These are phyloP conservation scores for Rotaria sp. DNA, from an alignment of 2,888 invertebrate species.

Conservation along the genomic window DNA sequence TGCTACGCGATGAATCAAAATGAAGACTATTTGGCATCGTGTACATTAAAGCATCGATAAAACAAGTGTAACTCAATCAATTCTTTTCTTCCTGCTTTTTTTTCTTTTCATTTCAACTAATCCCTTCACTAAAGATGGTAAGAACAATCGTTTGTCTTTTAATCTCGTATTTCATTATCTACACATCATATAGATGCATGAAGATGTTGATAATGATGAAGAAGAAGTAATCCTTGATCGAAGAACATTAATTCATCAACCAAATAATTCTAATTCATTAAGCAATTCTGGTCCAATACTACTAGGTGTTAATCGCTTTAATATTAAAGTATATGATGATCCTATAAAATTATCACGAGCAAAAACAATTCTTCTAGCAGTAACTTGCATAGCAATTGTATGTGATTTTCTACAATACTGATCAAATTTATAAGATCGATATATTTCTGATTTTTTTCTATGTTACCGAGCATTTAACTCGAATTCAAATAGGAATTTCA, in stretches of 20 bases:
- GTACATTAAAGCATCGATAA: not conserved
- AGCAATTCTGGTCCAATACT: not conserved
- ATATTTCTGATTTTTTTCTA: too few species aligned
- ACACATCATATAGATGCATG: not conserved
- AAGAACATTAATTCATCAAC: not conserved
- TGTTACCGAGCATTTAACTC: too few species aligned
- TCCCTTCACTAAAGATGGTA: not conserved
- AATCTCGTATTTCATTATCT: too few species aligned
- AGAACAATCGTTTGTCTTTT: not conserved
- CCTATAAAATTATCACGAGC: not conserved
- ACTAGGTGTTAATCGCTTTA: slow-evolving; percentile 2
- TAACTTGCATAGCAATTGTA: not conserved
- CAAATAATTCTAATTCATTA: not conserved
- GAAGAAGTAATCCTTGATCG: slow-evolving; percentile 5
- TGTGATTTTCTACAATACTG: not conserved
- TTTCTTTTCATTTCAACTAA: not conserved
- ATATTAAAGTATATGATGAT: slow-evolving; percentile 1
- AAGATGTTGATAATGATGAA: slow-evolving; percentile 6
- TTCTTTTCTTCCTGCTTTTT: too few species aligned
- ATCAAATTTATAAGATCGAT: too few species aligned
- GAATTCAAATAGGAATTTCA: too few species aligned
- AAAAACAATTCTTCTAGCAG: not conserved
- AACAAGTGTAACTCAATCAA: not conserved
- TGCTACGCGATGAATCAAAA: not conserved
- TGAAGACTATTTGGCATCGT: not conserved